phyloP scores from a whole-genome alignment of 92 coral and sea anemone species.

The Paragorgia papillata region DNA sequence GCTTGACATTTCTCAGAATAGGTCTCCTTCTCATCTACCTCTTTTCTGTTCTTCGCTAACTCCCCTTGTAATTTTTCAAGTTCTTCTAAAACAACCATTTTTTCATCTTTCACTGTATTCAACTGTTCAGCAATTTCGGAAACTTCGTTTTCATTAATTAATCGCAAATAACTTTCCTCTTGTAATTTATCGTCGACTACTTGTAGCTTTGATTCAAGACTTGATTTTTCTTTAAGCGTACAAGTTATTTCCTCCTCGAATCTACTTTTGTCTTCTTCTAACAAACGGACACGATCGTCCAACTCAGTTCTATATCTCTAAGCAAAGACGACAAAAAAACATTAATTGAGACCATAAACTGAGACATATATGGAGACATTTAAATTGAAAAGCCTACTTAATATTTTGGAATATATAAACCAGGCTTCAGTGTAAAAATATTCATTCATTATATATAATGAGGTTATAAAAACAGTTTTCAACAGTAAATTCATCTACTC shows the following conservation, averaged over 20 bases:
- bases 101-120: slow-evolving; percentile 21
- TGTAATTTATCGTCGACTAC: slow-evolving; percentile 53
- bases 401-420: too few relatives aligned
- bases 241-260: slow-evolving; percentile 31
- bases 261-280: slow-evolving; percentile 53
- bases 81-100: slow-evolving; percentile 18
- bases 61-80: slow-evolving; percentile 22
- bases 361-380: too few relatives aligned
- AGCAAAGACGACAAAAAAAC: neutral
- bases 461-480: too few relatives aligned
- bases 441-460: too few relatives aligned
- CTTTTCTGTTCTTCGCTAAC: slow-evolving; percentile 5
- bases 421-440: too few relatives aligned
- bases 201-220: slow-evolving; percentile 38
- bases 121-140: slow-evolving; percentile 39
- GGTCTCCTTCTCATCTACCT: neutral
- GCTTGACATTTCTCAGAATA: slow-evolving; percentile 30
- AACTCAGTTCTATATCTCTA: slow-evolving; percentile 34
- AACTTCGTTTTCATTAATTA: slow-evolving; percentile 45
- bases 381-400: too few relatives aligned
- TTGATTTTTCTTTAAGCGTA: slow-evolving; percentile 7
- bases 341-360: too few relatives aligned
- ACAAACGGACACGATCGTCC: slow-evolving; percentile 53
- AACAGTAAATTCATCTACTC: too few relatives aligned
- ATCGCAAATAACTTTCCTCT: slow-evolving; percentile 52